phyloP scores from a whole-genome alignment of 1,140 invertebrate genomes.

The Apis florea region DNA sequence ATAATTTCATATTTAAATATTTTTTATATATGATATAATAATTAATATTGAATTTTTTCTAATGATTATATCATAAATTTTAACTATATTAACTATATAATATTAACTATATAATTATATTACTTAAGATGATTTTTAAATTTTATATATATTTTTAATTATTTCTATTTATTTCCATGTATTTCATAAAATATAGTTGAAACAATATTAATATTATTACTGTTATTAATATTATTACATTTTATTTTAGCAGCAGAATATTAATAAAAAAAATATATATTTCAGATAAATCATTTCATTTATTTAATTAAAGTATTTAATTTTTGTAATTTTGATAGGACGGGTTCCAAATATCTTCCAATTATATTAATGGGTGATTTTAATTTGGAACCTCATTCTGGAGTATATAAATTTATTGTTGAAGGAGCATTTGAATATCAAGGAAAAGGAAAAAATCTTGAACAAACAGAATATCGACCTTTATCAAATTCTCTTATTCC shows the following conservation, averaged over 20 bases:
- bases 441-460: slow-evolving; percentile 75
- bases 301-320: neutral
- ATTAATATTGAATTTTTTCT: no score
- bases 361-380: slow-evolving; percentile 94
- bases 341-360: slow-evolving; percentile 83
- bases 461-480: slow-evolving; percentile 52
- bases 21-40: no score
- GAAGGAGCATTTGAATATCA: slow-evolving; percentile 84
- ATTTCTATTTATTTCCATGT: no score
- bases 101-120: no score
- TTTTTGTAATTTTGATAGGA: slow-evolving; percentile 56
- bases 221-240: no score
- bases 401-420: slow-evolving; percentile 87
- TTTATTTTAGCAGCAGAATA: neutral
- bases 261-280: neutral
- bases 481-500: slow-evolving; percentile 80
- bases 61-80: no score
- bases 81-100: no score
- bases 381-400: slow-evolving; percentile 88
- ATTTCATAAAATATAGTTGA: no score
- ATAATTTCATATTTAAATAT: no score
- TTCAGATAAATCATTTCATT: neutral
- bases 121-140: no score
- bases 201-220: no score
- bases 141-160: no score